Conservation (phyloP, 2,888 invertebrate genomes). For the Lasioglossum oenotherae region DNA sequence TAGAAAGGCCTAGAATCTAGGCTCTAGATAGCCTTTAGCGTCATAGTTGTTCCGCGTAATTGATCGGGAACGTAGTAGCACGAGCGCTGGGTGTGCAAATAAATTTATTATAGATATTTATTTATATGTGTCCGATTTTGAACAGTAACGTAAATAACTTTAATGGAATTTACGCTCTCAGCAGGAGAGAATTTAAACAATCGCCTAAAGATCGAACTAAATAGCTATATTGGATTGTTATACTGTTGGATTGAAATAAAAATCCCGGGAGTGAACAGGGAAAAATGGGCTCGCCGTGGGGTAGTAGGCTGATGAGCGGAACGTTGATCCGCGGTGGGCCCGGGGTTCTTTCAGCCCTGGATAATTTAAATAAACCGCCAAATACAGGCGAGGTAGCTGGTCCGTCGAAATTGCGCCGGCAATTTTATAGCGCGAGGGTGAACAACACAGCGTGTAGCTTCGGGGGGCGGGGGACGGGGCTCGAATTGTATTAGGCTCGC, state of each 20-base stretch:
- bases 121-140: not conserved
- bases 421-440: conserved; percentile 24
- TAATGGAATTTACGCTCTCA: rapidly evolving
- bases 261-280: not conserved
- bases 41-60: not conserved
- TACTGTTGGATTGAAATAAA: not conserved
- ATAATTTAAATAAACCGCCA: conserved; percentile 1
- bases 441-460: not conserved
- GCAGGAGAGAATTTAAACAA: no score
- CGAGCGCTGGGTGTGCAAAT: not conserved
- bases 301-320: no score
- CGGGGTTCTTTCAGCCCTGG: not conserved
- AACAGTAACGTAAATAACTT: no score
- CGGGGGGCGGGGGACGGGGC: not conserved
- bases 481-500: conserved; percentile 38
- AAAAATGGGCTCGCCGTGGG: not conserved
- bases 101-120: not conserved
- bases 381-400: not conserved
- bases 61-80: not conserved
- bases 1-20: not conserved
- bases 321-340: not conserved
- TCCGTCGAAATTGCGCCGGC: not conserved
- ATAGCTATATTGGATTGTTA: no score
- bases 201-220: no score
- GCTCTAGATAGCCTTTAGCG: not conserved